Conservation (phyloP, 2,113 vertebrate species). For the Tylochromis polylepis region DNA sequence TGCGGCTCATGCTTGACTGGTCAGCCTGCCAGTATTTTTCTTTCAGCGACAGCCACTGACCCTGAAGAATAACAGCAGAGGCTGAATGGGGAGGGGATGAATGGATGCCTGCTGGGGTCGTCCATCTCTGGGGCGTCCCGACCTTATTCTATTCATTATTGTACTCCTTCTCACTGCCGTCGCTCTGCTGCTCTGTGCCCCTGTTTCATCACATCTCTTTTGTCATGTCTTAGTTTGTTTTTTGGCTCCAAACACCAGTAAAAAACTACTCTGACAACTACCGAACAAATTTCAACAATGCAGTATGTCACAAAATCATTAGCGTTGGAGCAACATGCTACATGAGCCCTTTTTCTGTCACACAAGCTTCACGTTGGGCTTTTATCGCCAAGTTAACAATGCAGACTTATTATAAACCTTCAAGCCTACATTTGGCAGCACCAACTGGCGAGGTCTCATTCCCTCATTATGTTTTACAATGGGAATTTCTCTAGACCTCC, state of each 20-base stretch:
- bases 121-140: conserved; percentile 8
- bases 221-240: background rate
- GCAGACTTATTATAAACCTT: background rate
- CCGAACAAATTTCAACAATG: background rate
- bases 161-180: background rate
- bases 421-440: background rate
- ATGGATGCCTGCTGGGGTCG: conserved; percentile 42
- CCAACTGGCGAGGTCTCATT: background rate
- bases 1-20: conserved; percentile 57
- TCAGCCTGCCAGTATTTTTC: conserved; percentile 56
- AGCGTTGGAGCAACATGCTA: background rate
- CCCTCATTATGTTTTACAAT: background rate
- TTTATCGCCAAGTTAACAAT: background rate
- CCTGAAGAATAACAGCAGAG: conserved; percentile 62
- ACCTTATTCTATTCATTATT: conserved; percentile 52
- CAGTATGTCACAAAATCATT: background rate
- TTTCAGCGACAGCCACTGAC: conserved; percentile 59
- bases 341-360: background rate
- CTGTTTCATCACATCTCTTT: background rate
- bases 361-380: background rate
- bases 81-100: conserved; percentile 27
- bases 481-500: background rate
- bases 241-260: background rate
- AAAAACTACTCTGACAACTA: background rate
- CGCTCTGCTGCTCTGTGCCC: background rate